Base-by-base conservation (phyloP, 2,888 invertebrate species). In the Serrognathus titanus region DNA sequence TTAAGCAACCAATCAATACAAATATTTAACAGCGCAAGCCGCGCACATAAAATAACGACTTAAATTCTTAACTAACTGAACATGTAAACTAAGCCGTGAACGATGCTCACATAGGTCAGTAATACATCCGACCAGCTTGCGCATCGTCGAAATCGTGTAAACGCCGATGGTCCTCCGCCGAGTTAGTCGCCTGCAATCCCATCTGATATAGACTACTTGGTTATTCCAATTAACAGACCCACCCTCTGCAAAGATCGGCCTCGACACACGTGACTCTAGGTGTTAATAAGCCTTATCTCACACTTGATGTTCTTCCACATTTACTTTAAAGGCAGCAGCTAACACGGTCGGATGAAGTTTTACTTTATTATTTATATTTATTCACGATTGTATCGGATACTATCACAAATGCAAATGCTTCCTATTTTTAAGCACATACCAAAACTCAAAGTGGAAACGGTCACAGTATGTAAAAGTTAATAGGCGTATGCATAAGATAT, bases 181-280 rank as follows among this genome's bases (percentile, higher is more conserved):
- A 49, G 24, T 50, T 55, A 62, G 61, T 40, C 54, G 37, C 51
- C 55, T 66, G 60, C 58, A 65, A 62, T 63, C 63, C 47, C 61
- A 70, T 71, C 71, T 65, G 72, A 71, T 72, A 71, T 58, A 63
- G 64, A 58, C 66, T 67, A 63, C 68, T 68, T 64, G 67, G 64
- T 67, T 69, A 71, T 71, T 71, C 72, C 74, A 74, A 74, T 74
- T 74, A 74, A 67, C 65, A 68, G 71, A 72, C 70, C 71, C 69
- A 71, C 72, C 73, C 72, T 72, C 66, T 66, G 70, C 66, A 36
- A 67, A 66, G 69, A 70, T 68, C 65, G 64, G 66, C 61, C 57
- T 64, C 57, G 49, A 57, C 64, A 69, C 69, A 73, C 71, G 72
- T 73, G 72, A 71, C 69, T 60, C 68, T 71, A 71, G 72, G 73